Base-by-base conservation (phyloP, 1,140 invertebrate genomes). In the Agraylea sexmaculata region DNA sequence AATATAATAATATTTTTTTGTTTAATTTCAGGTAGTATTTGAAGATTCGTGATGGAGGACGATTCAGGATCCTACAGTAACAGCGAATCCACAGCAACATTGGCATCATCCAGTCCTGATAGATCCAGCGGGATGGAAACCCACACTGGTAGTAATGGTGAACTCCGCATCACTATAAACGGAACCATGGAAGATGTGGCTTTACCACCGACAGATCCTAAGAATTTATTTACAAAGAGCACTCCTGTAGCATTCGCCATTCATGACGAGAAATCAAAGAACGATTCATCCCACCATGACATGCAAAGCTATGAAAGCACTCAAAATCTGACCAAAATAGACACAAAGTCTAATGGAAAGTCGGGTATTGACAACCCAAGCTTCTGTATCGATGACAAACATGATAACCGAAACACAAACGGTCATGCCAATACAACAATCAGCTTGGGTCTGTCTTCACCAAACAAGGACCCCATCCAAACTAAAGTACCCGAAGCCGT, bases 401-500 rank as follows among this genome's bases (percentile, higher is more conserved):
- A 34, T 3, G 46, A 47, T 11, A 31, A 19, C 11, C 35, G 37
- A 17, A 39, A 39, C 2, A 36, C 40, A 25, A 49, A 48, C 22
- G 46, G 46, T 4, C 33, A 13, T 16, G 30, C 34, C 7, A 49
- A 49, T 27, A 46, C 47, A 2, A 45, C 42, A 4, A 39, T 49
- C 3, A 31, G 40, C 1, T 34, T 49, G 5, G 47, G 47, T 27
- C 37, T 49, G 0, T 31, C 43, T 4, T 49, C 47, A 17, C 47
- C 47, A 10, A 43, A 19, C 3, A 49, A 46, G 30, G 42, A 49
- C 15, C 21, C 19, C 2, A 28, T 27, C 11, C 29, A 42, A 4
- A 11, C 11, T 7, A 49, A 46, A 27, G 34, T 46, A 18, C 47
- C 64, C 30, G 83, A 85, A 65, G 81, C 81, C 17, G 80, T 86